These are phyloP conservation scores for Ascidia mentula DNA, from an alignment of 23 tunicate species.

Conservation along the genomic window DNA sequence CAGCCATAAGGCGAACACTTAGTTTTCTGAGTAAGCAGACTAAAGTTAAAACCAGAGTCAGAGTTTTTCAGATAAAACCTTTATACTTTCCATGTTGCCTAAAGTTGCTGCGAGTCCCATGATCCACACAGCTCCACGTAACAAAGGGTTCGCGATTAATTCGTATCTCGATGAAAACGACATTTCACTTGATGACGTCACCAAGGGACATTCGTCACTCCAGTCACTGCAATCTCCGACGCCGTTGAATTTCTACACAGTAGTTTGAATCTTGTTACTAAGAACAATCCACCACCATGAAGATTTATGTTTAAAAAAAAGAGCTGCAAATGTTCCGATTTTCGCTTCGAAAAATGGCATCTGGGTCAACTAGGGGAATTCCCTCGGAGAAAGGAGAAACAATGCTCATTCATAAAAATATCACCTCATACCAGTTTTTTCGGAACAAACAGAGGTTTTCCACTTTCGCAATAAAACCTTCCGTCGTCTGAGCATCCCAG, in stretches of 20 bases:
- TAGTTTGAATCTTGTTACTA: too few relatives aligned
- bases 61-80: background rate
- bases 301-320: too few relatives aligned
- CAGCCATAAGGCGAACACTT: too few relatives aligned
- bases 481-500: slow-evolving; percentile 34
- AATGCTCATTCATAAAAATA: too few relatives aligned
- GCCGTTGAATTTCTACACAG: slow-evolving; percentile 34
- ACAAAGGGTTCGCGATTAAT: slow-evolving; percentile 24
- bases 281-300: too few relatives aligned
- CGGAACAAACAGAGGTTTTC: background rate
- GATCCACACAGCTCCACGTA: slow-evolving; percentile 40
- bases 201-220: slow-evolving; percentile 61
- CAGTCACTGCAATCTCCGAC: slow-evolving; percentile 49
- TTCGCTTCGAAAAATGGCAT: too few relatives aligned
- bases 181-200: background rate
- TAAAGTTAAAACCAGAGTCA: too few relatives aligned
- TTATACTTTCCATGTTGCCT: slow-evolving; percentile 27
- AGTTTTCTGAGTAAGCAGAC: too few relatives aligned
- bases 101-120: slow-evolving; percentile 28
- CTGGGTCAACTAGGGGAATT: too few relatives aligned
- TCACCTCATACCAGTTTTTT: background rate
- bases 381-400: too few relatives aligned
- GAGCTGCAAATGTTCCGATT: too few relatives aligned
- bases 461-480: slow-evolving; percentile 15
- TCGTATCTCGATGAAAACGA: slow-evolving; percentile 20